A percentile compares a stretch with the other conserved stretches of the same genome.
Evolutionary conservation across 1,140 invertebrate species (phyloP).

Genomic region (Drosophila guanche): DNA sequence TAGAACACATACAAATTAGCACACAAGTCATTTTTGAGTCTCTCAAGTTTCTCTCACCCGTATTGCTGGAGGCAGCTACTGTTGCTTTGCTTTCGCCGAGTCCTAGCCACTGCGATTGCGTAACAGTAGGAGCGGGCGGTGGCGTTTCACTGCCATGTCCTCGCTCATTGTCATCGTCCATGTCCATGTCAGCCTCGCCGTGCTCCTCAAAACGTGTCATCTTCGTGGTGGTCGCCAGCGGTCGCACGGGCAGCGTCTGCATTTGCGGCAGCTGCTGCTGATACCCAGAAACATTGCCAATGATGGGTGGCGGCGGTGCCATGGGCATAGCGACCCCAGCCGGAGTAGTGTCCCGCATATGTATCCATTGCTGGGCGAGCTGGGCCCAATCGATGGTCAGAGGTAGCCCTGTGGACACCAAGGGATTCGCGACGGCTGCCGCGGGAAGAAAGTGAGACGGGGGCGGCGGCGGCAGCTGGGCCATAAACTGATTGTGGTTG

Average conservation of each 20-base stretch:
- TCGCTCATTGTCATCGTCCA: conserved; percentile 87
- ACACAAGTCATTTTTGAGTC: neutral
- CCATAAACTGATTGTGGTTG: conserved; percentile 84
- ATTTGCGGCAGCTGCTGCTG: conserved; percentile 24
- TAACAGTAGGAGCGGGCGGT: conserved; percentile 52
- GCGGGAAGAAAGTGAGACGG: conserved; percentile 22
- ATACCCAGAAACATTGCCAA: conserved; percentile 55
- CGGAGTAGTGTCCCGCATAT: conserved; percentile 92
- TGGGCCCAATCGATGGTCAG: conserved; percentile 94
- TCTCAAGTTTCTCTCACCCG: conserved; percentile 20
- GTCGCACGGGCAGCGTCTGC: conserved; percentile 6
- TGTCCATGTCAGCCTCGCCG: conserved; percentile 93
- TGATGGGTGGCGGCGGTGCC: conserved; percentile 68
- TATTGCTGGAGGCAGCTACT: conserved; percentile 10
- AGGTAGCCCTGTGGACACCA: conserved; percentile 77
- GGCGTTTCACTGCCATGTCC: conserved; percentile 38
- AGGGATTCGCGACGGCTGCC: conserved; percentile 81
- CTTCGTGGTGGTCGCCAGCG: conserved; percentile 7
- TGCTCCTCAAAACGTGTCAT: conserved; percentile 84
- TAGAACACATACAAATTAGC: neutral
- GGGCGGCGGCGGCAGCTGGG: conserved; percentile 41
- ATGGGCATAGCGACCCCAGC: conserved; percentile 38
- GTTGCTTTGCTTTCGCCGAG: conserved; percentile 1
- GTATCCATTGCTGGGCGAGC: conserved; percentile 98
- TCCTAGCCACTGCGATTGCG: conserved; percentile 60